phyloP scores from a whole-genome alignment of 2,797 vertebrate genomes.

The Dromococcyx pavoninus region DNA sequence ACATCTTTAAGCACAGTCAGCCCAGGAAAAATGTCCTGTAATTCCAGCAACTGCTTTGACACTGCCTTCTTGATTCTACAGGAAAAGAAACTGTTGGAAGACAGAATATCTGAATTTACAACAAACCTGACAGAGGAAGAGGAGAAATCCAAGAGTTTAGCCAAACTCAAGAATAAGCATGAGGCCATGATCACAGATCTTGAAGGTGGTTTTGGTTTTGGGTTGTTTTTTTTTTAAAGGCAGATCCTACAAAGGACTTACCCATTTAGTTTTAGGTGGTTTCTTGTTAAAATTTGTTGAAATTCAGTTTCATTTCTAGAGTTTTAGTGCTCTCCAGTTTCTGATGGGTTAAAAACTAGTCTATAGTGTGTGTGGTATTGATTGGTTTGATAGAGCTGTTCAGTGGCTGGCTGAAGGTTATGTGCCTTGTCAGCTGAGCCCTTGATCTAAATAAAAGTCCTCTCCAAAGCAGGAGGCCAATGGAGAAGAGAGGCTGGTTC shows the following conservation, averaged over 20 bases:
- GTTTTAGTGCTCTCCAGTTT: background rate
- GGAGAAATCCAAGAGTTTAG: constrained; percentile 97
- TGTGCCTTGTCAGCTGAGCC: constrained; percentile 56
- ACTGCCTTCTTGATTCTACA: constrained; percentile 59
- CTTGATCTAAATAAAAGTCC: constrained; percentile 61
- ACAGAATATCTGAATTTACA: constrained; percentile 93
- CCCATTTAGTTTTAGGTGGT: background rate
- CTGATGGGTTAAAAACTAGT: constrained; percentile 65
- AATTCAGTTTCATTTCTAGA: background rate
- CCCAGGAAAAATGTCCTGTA: background rate
- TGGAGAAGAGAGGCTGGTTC: constrained; percentile 59
- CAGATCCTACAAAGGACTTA: background rate
- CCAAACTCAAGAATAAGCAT: constrained; percentile 97
- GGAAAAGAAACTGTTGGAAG: constrained; percentile 96
- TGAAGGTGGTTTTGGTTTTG: constrained; percentile 81
- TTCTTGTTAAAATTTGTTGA: background rate
- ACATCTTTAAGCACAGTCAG: background rate
- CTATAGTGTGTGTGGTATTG: constrained; percentile 41
- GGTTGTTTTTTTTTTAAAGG: background rate
- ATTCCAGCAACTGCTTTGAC: constrained; percentile 1
- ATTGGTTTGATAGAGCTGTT: constrained; percentile 43
- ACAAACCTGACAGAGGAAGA: constrained; percentile 96
- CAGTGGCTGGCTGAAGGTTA: constrained; percentile 56
- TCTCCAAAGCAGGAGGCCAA: constrained; percentile 41
- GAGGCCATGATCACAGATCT: constrained; percentile 99